Evolutionary conservation across 2,113 vertebrate genomes (phyloP).

Genomic region (Platichthys flesus): DNA sequence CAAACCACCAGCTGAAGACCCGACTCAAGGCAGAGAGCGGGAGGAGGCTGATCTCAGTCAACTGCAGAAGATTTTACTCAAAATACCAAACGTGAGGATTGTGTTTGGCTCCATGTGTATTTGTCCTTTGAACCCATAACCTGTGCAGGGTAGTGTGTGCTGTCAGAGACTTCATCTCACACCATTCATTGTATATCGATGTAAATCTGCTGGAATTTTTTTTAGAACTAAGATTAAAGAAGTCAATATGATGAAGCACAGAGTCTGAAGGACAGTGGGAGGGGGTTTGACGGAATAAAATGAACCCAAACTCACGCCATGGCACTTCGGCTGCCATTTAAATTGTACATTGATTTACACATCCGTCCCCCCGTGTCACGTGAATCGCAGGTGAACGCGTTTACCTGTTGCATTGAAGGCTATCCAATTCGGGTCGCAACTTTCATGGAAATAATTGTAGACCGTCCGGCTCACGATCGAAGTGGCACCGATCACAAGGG

Average conservation of each 20-base stretch:
- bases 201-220: too few relatives aligned
- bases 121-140: not conserved
- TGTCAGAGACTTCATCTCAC: not conserved
- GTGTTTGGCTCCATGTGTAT: not conserved
- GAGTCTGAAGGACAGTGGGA: too few relatives aligned
- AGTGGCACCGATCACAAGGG: slow-evolving; percentile 43
- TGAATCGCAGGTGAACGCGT: not conserved
- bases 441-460: slow-evolving; percentile 75
- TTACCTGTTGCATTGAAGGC: slow-evolving; percentile 78
- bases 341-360: not conserved
- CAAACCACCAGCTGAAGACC: not conserved
- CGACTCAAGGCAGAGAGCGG: not conserved
- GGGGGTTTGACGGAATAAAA: not conserved
- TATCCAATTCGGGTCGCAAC: slow-evolving; percentile 74
- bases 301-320: not conserved
- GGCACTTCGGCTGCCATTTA: not conserved
- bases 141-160: not conserved
- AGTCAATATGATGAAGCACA: not conserved
- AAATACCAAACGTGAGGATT: not conserved
- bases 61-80: too few relatives aligned
- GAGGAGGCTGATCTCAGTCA: too few relatives aligned
- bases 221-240: not conserved
- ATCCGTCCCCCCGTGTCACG: not conserved
- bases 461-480: slow-evolving; percentile 64
- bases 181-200: not conserved